A percentile compares a stretch with the other conserved stretches of the same genome.
These are phyloP conservation scores for Parazoanthus swiftii DNA, from an alignment of 92 coral and sea anemone genomes.

Conservation along the genomic window DNA sequence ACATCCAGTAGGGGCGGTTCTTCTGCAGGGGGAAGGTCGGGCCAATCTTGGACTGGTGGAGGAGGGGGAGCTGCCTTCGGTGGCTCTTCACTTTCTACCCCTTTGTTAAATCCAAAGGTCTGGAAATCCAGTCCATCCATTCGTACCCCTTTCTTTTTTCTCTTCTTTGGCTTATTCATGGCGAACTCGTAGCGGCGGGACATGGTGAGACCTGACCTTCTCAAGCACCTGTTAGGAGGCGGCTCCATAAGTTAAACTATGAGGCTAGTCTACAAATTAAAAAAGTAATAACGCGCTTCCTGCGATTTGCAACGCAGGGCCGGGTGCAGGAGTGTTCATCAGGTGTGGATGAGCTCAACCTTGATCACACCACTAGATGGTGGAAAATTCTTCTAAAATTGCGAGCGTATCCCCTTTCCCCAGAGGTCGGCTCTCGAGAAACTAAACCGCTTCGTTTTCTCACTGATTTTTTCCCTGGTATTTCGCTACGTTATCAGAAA, in stretches of 20 bases:
- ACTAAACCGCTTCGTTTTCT: too few relatives aligned
- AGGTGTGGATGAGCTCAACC: too few relatives aligned
- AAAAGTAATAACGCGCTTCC: neutral
- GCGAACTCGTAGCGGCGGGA: conserved; percentile 73
- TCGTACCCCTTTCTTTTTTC: conserved; percentile 22
- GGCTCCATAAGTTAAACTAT: neutral
- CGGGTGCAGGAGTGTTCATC: too few relatives aligned
- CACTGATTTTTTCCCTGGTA: too few relatives aligned
- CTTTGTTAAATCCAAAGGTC: conserved; percentile 32
- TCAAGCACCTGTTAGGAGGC: neutral
- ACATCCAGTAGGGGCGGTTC: conserved; percentile 47
- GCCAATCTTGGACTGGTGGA: conserved; percentile 45
- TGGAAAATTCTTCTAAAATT: too few relatives aligned
- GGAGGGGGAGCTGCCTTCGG: neutral
- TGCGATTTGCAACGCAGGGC: too few relatives aligned
- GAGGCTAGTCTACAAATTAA: neutral
- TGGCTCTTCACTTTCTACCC: conserved; percentile 25
- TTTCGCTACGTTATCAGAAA: too few relatives aligned
- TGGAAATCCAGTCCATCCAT: conserved; percentile 48
- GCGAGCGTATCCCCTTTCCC: too few relatives aligned
- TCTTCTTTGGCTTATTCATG: conserved; percentile 59
- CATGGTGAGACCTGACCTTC: conserved; percentile 37
- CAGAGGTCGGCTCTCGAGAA: too few relatives aligned
- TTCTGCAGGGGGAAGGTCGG: conserved; percentile 36
- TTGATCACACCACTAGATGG: too few relatives aligned